Base-by-base conservation (phyloP, 2,888 invertebrate genomes). In the Tachina fera region DNA sequence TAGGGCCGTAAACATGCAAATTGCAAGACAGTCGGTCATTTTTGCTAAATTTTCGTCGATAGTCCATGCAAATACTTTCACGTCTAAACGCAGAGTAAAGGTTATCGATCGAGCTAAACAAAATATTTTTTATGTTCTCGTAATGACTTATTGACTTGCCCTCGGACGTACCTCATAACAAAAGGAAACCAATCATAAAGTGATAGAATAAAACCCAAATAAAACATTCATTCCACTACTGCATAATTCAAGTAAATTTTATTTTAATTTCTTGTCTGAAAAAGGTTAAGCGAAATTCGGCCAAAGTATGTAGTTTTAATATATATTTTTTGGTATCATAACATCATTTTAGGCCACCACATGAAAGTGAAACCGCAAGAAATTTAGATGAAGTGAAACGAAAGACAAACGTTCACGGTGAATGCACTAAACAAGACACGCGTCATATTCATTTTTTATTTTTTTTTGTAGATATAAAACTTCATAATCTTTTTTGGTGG, bases 281-380 rank as follows among this genome's bases (percentile, higher is more conserved):
- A 63, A 41, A 45, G 80, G 74, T 81, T 81, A 81, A 74, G 45
- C 3, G 3, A 51, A 71, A 16, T 22, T 16, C 51, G 41, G 14
- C 10, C 58, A 65, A 31, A 31, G 45, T n/a, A n/a, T n/a, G 56
- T 41, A 65, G 43, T 68, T 74, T 67, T 61, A 74, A 81, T 81
- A 49, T 81, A 49, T 81, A 51, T 60, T 74, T 71, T 45, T 75
- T 72, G 39, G 77, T 51, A 83, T 83, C 81, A 75, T 82, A 68
- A 75, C 78, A 78, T 74, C 85, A 63, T 51, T 65, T 70, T 70
- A 60, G 71, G 16, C 82, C 85, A 16, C 82, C 85, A 85, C 85
- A 85, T 85, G 75, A 85, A 85, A 85, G 85, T 78, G 78, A 85
- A 82, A 82, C 85, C 83, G 86, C 83, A 83, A 58, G 65, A 70